Evolutionary conservation across 1,140 invertebrate genomes (phyloP).

Genomic region (Pemphigus obesinymphae): DNA sequence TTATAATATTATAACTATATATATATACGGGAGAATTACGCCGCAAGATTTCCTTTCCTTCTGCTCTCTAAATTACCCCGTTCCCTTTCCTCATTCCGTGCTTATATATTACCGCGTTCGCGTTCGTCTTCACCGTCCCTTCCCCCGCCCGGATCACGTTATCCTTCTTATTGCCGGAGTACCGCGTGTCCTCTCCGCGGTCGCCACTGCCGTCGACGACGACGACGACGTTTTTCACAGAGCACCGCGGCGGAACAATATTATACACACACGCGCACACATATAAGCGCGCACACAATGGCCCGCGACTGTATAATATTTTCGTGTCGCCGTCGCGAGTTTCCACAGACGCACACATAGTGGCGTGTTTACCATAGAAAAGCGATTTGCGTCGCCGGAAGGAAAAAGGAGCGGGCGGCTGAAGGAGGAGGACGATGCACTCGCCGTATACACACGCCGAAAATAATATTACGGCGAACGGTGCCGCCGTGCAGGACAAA

Average conservation of each 20-base stretch:
- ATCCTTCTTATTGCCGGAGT: neutral
- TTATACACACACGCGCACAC: neutral
- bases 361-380: constrained; percentile 36
- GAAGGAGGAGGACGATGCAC: constrained; percentile 31
- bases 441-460: neutral
- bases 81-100: neutral
- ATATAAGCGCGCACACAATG: neutral
- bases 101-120: neutral
- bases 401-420: constrained; percentile 25
- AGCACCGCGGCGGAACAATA: neutral
- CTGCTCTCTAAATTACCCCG: too few relatives aligned
- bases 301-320: neutral
- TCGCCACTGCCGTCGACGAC: neutral
- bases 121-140: neutral
- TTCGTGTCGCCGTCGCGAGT: neutral
- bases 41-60: neutral
- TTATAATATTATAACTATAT: too few relatives aligned
- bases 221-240: constrained; percentile 9
- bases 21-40: too few relatives aligned
- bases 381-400: constrained; percentile 38
- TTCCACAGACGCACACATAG: constrained; percentile 8
- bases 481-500: neutral
- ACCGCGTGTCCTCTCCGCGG: neutral
- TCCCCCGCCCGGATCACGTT: neutral
- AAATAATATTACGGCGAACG: neutral